phyloP scores from a whole-genome alignment of 2,113 vertebrate species.

The Saccopteryx bilineata region DNA sequence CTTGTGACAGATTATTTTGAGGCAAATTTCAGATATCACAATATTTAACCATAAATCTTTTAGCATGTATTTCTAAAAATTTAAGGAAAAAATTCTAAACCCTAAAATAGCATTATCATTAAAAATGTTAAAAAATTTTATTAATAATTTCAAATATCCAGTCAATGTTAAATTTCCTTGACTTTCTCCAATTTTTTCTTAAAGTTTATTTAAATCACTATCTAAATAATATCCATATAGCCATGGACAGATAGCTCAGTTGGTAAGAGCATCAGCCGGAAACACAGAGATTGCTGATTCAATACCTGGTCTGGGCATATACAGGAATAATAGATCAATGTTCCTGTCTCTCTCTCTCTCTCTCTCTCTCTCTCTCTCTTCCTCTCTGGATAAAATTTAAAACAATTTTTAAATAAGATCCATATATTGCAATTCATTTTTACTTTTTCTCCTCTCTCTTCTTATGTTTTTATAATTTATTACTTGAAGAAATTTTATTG shows the following conservation, averaged over 20 bases:
- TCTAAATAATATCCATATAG: neutral
- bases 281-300: too few species aligned
- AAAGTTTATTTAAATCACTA: conserved; percentile 4
- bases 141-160: conserved; percentile 38
- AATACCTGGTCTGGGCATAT: too few species aligned
- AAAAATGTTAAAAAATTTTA: neutral
- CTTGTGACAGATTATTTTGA: neutral
- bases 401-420: neutral
- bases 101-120: neutral
- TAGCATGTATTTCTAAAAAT: conserved; percentile 27
- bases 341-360: too few species aligned
- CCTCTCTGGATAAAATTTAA: neutral
- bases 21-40: conserved; percentile 1
- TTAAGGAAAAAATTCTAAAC: neutral
- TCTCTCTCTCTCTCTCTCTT: too few species aligned
- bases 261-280: too few species aligned
- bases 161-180: conserved; percentile 24
- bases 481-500: conserved; percentile 3
- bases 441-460: neutral
- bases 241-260: too few species aligned
- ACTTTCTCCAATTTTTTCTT: conserved; percentile 12
- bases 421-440: neutral
- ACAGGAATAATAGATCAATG: too few species aligned
- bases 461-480: neutral
- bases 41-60: conserved; percentile 53